Base-by-base conservation (phyloP, 2,113 vertebrate genomes). In the Macquaria ambigua region DNA sequence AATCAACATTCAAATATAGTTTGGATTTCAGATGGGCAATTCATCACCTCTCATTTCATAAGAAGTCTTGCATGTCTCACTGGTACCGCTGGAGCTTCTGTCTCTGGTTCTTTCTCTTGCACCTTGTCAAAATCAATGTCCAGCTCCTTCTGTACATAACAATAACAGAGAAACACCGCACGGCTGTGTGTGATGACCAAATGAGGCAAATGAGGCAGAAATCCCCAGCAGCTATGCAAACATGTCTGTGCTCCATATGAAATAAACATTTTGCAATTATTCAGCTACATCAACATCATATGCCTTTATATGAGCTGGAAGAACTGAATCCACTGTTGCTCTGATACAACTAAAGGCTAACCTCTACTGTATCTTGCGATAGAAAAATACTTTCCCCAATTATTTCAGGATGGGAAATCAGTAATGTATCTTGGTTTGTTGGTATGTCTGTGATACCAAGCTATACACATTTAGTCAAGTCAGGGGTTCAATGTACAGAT, bases 181-280 rank as follows among this genome's bases (percentile, higher is more conserved):
- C 72, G n/a, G 62, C 81, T 78, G 59, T 89, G 70, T 84, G 74
- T 82, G 82, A 83, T 87, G 90, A 81, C 90, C 91, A 92, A 93
- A 90, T 90, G 90, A 93, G 89, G 91, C 91, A 92, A 93, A 90
- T 90, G 90, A 93, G 89, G 91, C 90, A 94, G 89, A 93, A 93
- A 92, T 89, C 79, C 79, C 61, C 28, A 70, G 77, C 90, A 93
- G 93, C 92, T 92, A 90, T 76, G 68, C 80, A 95, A 94, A 94
- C 92, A 94, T 62, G 76, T 62, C 92, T 86, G 79, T 72, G 67
- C 68, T 84, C 89, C 90, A 89, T 89, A 86, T 91, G 87, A 91
- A 84, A 91, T 87, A 84, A 93, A 90, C 81, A 90, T 90, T 74
- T 85, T 85, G 72, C 79, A 91, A 92, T 94, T 92, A 85, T 88